A percentile compares a stretch with the other conserved stretches of the same genome.
Evolutionary conservation across 2,113 vertebrate genomes (phyloP).

Genomic region (Callorhinus ursinus): DNA sequence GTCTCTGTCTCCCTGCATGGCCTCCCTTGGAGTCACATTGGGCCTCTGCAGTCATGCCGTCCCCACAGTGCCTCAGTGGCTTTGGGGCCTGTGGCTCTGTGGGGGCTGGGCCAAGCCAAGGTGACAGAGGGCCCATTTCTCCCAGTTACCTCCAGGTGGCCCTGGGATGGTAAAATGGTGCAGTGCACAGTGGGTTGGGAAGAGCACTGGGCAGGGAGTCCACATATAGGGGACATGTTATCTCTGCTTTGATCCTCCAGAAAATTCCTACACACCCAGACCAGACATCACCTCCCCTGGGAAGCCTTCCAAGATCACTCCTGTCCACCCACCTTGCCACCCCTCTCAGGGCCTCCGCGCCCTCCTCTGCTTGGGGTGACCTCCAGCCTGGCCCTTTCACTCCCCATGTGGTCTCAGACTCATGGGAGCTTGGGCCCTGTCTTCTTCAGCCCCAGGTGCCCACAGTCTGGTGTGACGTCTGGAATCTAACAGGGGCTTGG

Average conservation of each 20-base stretch:
- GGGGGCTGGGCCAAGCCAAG: too few relatives aligned
- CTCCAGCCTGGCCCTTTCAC: background rate
- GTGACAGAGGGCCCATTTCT: background rate
- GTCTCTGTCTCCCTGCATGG: background rate
- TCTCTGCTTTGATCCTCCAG: background rate
- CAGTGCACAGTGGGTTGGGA: too few relatives aligned
- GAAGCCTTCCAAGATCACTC: background rate
- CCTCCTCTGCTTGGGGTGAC: background rate
- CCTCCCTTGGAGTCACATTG: background rate
- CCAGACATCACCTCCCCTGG: background rate
- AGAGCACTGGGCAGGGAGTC: background rate
- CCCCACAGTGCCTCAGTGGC: fast-evolving
- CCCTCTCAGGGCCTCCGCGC: background rate
- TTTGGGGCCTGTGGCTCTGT: background rate
- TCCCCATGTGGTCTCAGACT: background rate
- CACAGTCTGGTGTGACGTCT: background rate
- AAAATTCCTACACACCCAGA: background rate
- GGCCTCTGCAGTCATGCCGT: background rate
- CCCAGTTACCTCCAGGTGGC: background rate
- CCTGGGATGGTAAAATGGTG: background rate
- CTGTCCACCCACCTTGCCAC: background rate
- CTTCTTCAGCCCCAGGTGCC: background rate
- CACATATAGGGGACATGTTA: background rate
- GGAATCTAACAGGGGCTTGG: background rate
- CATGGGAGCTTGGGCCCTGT: fast-evolving